Base-by-base conservation (phyloP, 2,113 vertebrate species). In the Procavia capensis region DNA sequence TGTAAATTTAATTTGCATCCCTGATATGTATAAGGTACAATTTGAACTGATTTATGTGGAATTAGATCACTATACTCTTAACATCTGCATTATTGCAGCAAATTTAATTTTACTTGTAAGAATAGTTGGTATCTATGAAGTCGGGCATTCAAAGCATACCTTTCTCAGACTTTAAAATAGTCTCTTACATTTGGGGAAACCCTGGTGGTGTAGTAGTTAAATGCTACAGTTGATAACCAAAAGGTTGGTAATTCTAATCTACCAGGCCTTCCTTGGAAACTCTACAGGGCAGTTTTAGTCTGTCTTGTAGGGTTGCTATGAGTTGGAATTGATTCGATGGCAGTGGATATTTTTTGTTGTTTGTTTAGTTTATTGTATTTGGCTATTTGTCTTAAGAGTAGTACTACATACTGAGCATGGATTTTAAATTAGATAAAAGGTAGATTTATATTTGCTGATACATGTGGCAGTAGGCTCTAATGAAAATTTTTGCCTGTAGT, bases 391-490 rank as follows among this genome's bases (percentile, higher is more conserved):
- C 97, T 45, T 97, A 96, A 98, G 96, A 72, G 86, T 90, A 84
- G 89, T 95, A 97, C 31, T 96, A 76, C 45, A 90, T 89, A 91
- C 92, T 91, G 4, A 97, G 94, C 93, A 93, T 97, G 92, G 93
- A 63, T 91, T 96, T 89, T 78, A 94, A 80, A 61, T 92, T 92
- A 36, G 68, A 74, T 94, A 91, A 95, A 96, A 91, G 9, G 68
- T 97, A 41, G 22, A 16, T 59, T 96, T 96, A 95, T 96, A 78
- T 97, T 95, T 95, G 59, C 85, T 96, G 81, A 96, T 96, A 80
- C 14, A 24, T 68, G 1, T 86, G 84, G 10, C 68, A 61, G 68
- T 74, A 54, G 25, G 79, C 14, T 74, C 19, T 34, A 90, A 36
- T 78, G 6, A 7, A 95, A 90, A 61, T 41, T 93, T 85, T 94